Conservation (phyloP, 2,113 vertebrate genomes). For the Thalassarche chlororhynchos region DNA sequence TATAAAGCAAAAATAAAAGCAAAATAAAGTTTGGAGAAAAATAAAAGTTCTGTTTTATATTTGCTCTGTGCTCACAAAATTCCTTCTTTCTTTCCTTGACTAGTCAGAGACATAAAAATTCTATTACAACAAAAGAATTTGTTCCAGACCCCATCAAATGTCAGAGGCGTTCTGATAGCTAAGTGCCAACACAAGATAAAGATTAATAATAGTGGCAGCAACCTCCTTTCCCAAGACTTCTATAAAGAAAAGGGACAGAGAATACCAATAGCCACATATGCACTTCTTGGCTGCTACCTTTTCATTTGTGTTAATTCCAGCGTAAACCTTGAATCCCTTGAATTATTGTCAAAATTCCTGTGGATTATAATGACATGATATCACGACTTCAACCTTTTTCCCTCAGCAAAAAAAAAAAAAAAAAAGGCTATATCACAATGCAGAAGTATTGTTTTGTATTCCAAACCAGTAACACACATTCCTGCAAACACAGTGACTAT, state of each 20-base stretch:
- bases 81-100: conserved; percentile 10
- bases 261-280: not conserved
- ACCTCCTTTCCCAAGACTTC: conserved; percentile 10
- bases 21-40: conserved; percentile 13
- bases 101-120: conserved; percentile 55
- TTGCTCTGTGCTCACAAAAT: conserved; percentile 14
- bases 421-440: not conserved
- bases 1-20: conserved; percentile 23
- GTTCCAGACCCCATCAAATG: conserved; percentile 56
- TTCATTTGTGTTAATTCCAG: not conserved
- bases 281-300: not conserved
- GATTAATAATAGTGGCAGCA: conserved; percentile 52
- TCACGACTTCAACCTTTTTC: not conserved
- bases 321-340: not conserved
- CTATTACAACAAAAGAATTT: conserved; percentile 48
- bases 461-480: not conserved
- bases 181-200: conserved; percentile 53
- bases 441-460: not conserved
- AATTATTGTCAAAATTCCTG: not conserved
- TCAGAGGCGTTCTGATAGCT: conserved; percentile 32
- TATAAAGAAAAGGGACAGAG: not conserved
- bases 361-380: not conserved
- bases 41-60: conserved; percentile 29
- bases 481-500: not conserved
- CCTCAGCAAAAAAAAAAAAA: too few species aligned